Evolutionary conservation across 1,140 invertebrate species (phyloP).

Genomic region (Lepidotrigona ventralis): DNA sequence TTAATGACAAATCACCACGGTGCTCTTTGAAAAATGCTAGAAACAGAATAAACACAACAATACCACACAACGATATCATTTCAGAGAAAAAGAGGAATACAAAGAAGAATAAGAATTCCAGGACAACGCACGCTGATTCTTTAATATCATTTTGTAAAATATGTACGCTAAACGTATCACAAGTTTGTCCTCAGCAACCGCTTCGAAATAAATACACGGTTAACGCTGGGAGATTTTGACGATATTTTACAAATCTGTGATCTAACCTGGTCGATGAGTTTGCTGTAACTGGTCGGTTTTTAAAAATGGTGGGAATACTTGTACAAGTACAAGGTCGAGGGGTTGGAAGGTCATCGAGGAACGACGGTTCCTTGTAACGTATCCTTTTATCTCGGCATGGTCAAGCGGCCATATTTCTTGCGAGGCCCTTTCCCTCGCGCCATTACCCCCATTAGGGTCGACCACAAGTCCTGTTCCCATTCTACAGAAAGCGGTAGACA

Average conservation of each 20-base stretch:
- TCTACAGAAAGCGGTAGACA: slow-evolving; percentile 13
- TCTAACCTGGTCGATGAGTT: no score
- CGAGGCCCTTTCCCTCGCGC: slow-evolving; percentile 11
- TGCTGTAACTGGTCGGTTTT: neutral
- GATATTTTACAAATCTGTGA: neutral
- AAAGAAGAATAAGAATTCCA: no score
- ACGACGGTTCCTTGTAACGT: neutral
- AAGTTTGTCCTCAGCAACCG: neutral
- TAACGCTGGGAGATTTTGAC: neutral
- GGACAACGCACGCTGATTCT: no score
- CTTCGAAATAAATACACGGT: neutral
- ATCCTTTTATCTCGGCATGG: slow-evolving; percentile 25
- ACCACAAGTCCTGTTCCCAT: slow-evolving; percentile 20
- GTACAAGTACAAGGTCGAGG: slow-evolving; percentile 1
- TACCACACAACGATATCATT: no score
- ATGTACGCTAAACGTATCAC: neutral
- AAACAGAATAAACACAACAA: no score
- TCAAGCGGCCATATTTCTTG: slow-evolving; percentile 24
- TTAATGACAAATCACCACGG: no score
- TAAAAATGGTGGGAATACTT: neutral
- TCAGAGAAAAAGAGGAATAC: no score
- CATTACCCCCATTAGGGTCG: slow-evolving; percentile 34
- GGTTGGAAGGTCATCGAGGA: slow-evolving; percentile 13
- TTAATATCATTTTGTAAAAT: no score
- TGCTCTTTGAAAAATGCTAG: no score